These are phyloP conservation scores for Tethea ocularis DNA, from an alignment of 2,888 invertebrate species.

Conservation along the genomic window DNA sequence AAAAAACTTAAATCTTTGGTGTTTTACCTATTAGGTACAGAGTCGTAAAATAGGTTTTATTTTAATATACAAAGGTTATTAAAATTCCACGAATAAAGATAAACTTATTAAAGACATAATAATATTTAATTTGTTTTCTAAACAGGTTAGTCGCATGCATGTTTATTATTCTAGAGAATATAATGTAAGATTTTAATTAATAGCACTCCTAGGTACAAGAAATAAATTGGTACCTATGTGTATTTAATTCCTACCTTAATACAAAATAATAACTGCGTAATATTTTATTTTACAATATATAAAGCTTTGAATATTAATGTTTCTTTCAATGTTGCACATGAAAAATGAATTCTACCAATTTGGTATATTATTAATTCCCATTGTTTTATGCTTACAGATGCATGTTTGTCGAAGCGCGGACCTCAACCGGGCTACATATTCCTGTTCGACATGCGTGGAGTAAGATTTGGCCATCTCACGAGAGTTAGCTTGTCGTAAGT, in stretches of 20 bases:
- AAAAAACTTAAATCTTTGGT: too few relatives aligned
- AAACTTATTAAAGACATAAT: background rate
- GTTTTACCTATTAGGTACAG: too few relatives aligned
- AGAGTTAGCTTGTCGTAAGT: constrained; percentile 83
- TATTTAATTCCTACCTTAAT: too few relatives aligned
- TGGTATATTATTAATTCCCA: constrained; percentile 6
- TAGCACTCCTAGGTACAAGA: too few relatives aligned
- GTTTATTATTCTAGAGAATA: background rate
- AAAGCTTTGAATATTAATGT: too few relatives aligned
- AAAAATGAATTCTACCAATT: constrained; percentile 12
- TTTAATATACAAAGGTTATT: background rate
- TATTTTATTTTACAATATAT: too few relatives aligned
- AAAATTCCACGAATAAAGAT: background rate
- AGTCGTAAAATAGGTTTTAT: too few relatives aligned
- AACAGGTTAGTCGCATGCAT: background rate
- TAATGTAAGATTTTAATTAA: background rate
- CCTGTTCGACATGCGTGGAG: constrained; percentile 87
- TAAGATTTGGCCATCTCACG: constrained; percentile 84
- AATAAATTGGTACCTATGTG: too few relatives aligned
- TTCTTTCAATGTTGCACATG: background rate
- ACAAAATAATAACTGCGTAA: too few relatives aligned
- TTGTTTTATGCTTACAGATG: constrained; percentile 67
- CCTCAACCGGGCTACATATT: constrained; percentile 86
- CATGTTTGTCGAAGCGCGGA: constrained; percentile 82
- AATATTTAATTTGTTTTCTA: background rate